Evolutionary conservation across 2,888 invertebrate species (phyloP).

Genomic region (Xanthostigma xanthostigma): DNA sequence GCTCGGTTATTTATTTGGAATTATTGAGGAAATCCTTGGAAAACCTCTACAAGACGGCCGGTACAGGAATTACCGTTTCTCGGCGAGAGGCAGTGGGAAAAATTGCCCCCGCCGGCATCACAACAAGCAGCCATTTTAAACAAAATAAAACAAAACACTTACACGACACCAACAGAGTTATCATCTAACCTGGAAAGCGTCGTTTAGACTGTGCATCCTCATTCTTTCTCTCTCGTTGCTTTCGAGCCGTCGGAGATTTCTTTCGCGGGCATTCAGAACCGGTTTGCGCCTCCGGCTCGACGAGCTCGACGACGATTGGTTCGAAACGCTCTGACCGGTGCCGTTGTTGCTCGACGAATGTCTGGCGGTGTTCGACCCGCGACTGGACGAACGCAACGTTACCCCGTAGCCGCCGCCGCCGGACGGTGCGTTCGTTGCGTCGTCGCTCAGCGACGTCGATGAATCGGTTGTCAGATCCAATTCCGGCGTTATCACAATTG

Average conservation of each 20-base stretch:
- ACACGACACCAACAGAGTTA: not conserved
- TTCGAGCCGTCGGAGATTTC: slow-evolving; percentile 72
- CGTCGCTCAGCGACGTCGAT: slow-evolving; percentile 2
- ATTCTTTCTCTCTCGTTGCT: slow-evolving; percentile 84
- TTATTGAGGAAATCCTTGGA: too few relatives aligned
- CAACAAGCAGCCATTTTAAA: not conserved
- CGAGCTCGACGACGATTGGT: not conserved
- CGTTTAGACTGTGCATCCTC: slow-evolving; percentile 85
- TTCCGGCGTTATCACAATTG: not conserved
- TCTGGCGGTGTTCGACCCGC: not conserved
- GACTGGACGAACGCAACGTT: not conserved
- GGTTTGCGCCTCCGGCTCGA: slow-evolving; percentile 49
- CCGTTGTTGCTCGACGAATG: not conserved
- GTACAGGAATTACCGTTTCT: too few relatives aligned
- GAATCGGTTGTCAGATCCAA: slow-evolving; percentile 3
- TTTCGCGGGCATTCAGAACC: slow-evolving; percentile 66
- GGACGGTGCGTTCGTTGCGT: not conserved
- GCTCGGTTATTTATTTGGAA: too few relatives aligned
- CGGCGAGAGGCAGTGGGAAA: too few relatives aligned
- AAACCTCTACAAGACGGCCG: too few relatives aligned
- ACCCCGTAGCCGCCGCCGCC: not conserved
- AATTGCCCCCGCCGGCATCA: too few relatives aligned
- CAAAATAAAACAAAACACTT: not conserved
- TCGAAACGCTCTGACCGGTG: not conserved
- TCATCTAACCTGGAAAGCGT: slow-evolving; percentile 68